Percentiles rank a stretch among this genome's conserved stretches.
Conservation (phyloP, 2,797 vertebrate genomes). For the Urocyon cinereoargenteus region DNA sequence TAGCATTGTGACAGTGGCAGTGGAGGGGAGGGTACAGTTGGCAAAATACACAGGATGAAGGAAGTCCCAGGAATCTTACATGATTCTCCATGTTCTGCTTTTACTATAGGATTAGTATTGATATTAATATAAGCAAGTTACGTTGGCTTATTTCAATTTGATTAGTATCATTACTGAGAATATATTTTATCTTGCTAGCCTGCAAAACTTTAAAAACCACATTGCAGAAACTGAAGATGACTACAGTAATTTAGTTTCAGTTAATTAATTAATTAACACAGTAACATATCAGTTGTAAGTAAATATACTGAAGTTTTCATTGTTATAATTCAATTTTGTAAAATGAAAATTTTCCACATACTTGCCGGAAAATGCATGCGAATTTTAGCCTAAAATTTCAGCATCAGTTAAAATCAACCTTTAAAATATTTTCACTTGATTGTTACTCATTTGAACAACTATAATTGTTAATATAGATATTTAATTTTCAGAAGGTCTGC, state of each 20-base stretch:
- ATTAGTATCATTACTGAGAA: neutral
- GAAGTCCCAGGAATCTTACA: neutral
- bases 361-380: neutral
- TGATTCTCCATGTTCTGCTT: neutral
- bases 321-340: neutral
- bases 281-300: neutral
- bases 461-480: neutral
- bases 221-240: neutral
- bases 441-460: neutral
- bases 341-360: neutral
- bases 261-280: neutral
- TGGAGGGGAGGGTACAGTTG: neutral
- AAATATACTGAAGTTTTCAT: neutral
- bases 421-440: neutral
- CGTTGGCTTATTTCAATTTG: slow-evolving; percentile 31
- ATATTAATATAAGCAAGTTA: neutral
- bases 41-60: neutral
- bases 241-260: neutral
- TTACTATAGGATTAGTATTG: neutral
- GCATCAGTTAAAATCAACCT: neutral
- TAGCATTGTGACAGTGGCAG: accelerated
- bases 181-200: slow-evolving; percentile 5
- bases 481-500: neutral
- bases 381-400: neutral
- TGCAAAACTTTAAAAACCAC: neutral